A percentile compares a stretch with the other conserved stretches of the same genome.
Evolutionary conservation across 64 coral and sea anemone species (phyloP).

Genomic region (Montipora cactus): DNA sequence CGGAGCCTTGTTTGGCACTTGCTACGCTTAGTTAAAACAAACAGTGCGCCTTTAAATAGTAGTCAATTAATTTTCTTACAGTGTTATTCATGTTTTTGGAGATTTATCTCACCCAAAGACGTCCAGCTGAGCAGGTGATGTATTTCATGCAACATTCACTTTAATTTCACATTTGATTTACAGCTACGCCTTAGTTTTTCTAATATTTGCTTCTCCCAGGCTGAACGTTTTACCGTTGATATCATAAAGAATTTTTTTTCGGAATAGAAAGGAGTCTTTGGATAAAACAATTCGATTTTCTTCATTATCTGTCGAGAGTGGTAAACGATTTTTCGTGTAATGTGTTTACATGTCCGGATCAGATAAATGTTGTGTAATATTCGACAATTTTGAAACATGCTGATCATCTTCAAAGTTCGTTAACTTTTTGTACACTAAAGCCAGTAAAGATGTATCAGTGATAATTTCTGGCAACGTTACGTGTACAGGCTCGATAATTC

Average conservation of each 20-base stretch:
- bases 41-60: background rate
- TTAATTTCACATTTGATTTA: background rate
- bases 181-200: background rate
- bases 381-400: slow-evolving; percentile 9
- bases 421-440: background rate
- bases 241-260: background rate
- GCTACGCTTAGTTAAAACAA: background rate
- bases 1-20: background rate
- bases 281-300: background rate
- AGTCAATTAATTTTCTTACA: background rate
- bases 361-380: background rate
- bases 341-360: background rate
- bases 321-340: background rate
- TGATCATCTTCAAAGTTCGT: background rate
- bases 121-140: background rate
- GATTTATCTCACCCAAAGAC: background rate
- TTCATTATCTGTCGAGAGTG: background rate
- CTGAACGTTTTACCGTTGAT: background rate
- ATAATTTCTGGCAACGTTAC: background rate
- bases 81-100: background rate
- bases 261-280: background rate
- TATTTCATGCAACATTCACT: slow-evolving; percentile 14
- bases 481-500: background rate
- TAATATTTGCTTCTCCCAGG: background rate
- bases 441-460: background rate